Evolutionary conservation across 1,140 invertebrate genomes (phyloP), one percentile per base, ranked within the genome.

Genomic region (Gonioctena quinquepunctata): DNA sequence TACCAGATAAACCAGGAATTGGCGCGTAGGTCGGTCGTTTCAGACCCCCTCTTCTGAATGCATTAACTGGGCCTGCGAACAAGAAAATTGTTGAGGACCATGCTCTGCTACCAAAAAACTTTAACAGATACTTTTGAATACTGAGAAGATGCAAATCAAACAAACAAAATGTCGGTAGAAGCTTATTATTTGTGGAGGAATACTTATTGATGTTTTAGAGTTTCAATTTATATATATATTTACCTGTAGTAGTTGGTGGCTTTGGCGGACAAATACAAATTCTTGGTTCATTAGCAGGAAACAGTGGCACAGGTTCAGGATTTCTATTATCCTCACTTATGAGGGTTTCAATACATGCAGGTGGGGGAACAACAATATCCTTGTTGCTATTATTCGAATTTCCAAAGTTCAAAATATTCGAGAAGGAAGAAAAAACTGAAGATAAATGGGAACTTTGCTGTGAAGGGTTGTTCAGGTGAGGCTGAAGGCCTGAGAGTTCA

Each of bases 1-100:
- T 42, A 42, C 16, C 16, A 60, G 72, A 70, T 18, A 85, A 62
- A 11, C 83, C 83, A 18, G 84, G 84, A 50, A 83, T 73, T 66
- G 74, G 83, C 26, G 84, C 83, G 71, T 85, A 85, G 0, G 77
- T 68, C 1, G 81, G 80, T 57, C 78, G 68, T 67, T 85, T 84
- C 6, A 80, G 68, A 8, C 75, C 76, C 7, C 77, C 26, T 25
- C 83, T 70, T 21, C 83, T 63, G 49, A 77, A 80, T 8, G 66
- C 62, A 57, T 79, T 77, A 26, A 66, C 66, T 62, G 77, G 57
- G 22, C 73, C 75, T 73, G 62, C 61, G 67, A 61, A 52, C 16
- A 18, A 1, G 21, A 52, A 18, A 52, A 52, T 18, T 1, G 7
- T 8, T 1, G 33, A 42, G n/a, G n/a, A n/a, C n/a, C n/a, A n/a